Evolutionary conservation across 2,888 invertebrate species (phyloP), one percentile per base, ranked within the genome.

Genomic region (Drosophila conformis): DNA sequence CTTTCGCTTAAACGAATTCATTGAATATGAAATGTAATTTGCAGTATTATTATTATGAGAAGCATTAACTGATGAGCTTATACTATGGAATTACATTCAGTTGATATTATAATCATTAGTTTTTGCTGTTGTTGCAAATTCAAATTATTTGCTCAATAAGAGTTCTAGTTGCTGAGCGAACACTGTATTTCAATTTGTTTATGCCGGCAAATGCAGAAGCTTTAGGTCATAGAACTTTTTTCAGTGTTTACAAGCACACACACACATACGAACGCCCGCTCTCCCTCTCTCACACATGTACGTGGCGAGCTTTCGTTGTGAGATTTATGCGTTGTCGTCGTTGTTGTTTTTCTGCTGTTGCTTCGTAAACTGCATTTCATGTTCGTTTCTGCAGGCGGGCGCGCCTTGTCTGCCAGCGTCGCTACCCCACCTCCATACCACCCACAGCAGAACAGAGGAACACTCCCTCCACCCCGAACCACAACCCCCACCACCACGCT

Each of bases 221-320:
- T 89, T 89, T 91, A 68, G 90, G 90, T 91, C 90, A 91, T 91
- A 91, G 90, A 91, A 91, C 90, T 91, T 91, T 90, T 82, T 80
- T 74, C 69, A 71, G 49, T 82, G 76, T 82, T 84, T 85, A 84
- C 87, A 80, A 73, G 68, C 82, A 58, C 69, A 52, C 73, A 49
- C 27, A 27, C 27, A 65, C 38, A 29, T 57, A 65, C 57, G 52
- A 48, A 64, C 58, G 54, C 48, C 38, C 31, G 60, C 72, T 25
- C 60, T 60, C 29, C 46, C 65, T 8, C 36, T 33, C 69, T 18
- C 56, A 56, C 69, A 66, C 63, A 82, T 62, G 48, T 65, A 29
- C 57, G 21, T 40, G 3, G 29, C n/a, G 63, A 78, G 86, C 86
- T 77, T 78, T 83, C 82, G 84, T 73, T 75, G 76, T 69, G 83